Conservation (phyloP, 37 sponge, comb jelly and placozoan species). For the Diacarnus erythraeanus region DNA sequence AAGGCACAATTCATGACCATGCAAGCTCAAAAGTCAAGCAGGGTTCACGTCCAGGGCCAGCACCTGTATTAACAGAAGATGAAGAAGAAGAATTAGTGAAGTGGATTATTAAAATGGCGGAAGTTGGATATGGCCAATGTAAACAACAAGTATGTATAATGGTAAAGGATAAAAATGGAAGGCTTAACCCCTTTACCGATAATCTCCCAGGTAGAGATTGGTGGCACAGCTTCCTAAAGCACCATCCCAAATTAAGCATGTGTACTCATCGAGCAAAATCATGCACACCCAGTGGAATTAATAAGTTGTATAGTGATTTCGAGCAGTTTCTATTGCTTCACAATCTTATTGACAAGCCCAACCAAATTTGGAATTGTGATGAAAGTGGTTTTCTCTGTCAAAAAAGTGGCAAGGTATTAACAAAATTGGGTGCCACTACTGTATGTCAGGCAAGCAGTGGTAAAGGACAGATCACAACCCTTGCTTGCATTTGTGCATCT, state of each 20-base stretch:
- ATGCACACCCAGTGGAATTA: conserved; percentile 27
- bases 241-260: background rate
- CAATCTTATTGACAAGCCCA: conserved; percentile 11
- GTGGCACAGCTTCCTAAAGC: conserved; percentile 31
- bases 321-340: conserved; percentile 2
- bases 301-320: conserved; percentile 15
- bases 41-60: conserved; percentile 2
- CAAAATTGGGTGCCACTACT: background rate
- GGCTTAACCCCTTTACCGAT: conserved; percentile 37
- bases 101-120: conserved; percentile 31
- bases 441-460: conserved; percentile 13
- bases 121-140: conserved; percentile 48
- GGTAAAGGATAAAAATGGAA: conserved; percentile 37
- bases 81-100: conserved; percentile 32
- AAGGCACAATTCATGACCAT: conserved; percentile 45
- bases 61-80: conserved; percentile 19
- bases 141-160: conserved; percentile 10
- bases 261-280: conserved; percentile 1
- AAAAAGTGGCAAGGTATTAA: conserved; percentile 16
- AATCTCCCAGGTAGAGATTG: conserved; percentile 50
- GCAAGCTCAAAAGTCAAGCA: conserved; percentile 15
- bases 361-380: conserved; percentile 42
- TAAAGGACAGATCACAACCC: conserved; percentile 40
- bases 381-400: conserved; percentile 43
- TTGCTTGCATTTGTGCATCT: conserved; percentile 33